Base-by-base conservation (phyloP, 30 jellyfish, hydroid and myxozoan species). In the Phacellophora camtschatica region DNA sequence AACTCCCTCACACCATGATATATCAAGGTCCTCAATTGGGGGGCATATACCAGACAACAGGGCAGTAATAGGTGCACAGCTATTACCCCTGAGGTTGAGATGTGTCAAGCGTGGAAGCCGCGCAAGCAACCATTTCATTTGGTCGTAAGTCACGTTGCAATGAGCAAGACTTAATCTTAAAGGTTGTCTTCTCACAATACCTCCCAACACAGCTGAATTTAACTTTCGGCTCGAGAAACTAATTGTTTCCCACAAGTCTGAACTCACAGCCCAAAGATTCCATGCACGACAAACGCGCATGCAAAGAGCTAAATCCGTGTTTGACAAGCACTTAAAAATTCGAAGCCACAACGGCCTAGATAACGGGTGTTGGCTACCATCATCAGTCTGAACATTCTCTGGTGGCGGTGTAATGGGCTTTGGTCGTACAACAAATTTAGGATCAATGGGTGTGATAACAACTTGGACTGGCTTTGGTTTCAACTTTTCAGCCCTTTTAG, bases 201-300 rank as follows among this genome's bases (percentile, higher is more conserved):
- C 98, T 24, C 50, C 80, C 74, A 92, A 59, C 27, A 73, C 81
- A 3, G 77, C n/a, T 18, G 88, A 46, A 30, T 50, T 82, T 36
- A 92, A 20, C n/a, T 27, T 62, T 31, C 36, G 48, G 23, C 54
- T 75, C 0, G 97, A 77, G n/a, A 82, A 71, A 22, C 33, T 53
- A 24, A 92, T 45, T 28, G 39, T 51, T 20, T 43, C 16, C 98
- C 98, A 92, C 34, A 85, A 74, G 1, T 46, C 66, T 25, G 51
- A 66, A 51, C 56, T 67, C 53, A 92, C 29, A 23, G 77, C 82
- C 98, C 98, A 92, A 29, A 83, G 92, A 81, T 92, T 92, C 98
- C 98, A 92, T 55, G 89, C 62, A 57, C 90, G 95, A 62, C 96
- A 92, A 10, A 86, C 98, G n/a, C 91, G 82, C 98, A 92, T 92